Conservation (phyloP, 2,888 invertebrate genomes). For the Eristalinus aeneus region DNA sequence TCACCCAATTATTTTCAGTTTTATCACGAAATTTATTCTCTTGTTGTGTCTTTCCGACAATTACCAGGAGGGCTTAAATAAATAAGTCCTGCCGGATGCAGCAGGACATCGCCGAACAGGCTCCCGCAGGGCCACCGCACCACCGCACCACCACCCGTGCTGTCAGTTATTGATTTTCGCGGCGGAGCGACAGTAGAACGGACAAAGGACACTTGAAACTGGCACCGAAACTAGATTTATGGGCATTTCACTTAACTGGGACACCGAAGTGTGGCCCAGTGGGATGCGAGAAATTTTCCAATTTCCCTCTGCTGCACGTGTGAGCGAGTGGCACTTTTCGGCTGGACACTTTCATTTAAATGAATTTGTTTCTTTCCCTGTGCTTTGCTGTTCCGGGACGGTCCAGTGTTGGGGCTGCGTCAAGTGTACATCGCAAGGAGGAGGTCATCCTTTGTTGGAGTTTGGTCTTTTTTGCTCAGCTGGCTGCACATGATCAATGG, state of each 20-base stretch:
- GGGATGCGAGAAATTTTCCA: constrained; percentile 60
- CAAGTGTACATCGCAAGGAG: constrained; percentile 22
- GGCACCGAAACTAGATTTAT: constrained; percentile 49
- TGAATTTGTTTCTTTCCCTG: constrained; percentile 60
- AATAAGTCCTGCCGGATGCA: constrained; percentile 60
- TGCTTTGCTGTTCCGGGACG: constrained; percentile 22
- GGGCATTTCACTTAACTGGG: constrained; percentile 66
- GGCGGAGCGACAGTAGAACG: neutral
- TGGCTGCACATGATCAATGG: constrained; percentile 42
- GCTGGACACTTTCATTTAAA: constrained; percentile 65
- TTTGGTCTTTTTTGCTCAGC: neutral
- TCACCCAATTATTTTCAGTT: constrained; percentile 68
- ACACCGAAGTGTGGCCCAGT: constrained; percentile 56
- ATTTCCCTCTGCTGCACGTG: constrained; percentile 37
- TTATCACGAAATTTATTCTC: constrained; percentile 65
- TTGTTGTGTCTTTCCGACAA: constrained; percentile 60
- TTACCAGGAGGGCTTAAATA: constrained; percentile 62
- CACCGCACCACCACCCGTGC: neutral
- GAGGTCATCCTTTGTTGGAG: neutral
- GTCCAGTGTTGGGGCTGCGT: constrained; percentile 46
- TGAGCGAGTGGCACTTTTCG: constrained; percentile 24
- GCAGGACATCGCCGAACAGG: constrained; percentile 22
- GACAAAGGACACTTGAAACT: constrained; percentile 7
- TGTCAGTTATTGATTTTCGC: constrained; percentile 55
- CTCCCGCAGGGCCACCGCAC: neutral